Conservation (phyloP, 2,113 vertebrate species). For the Rostratula benghalensis region DNA sequence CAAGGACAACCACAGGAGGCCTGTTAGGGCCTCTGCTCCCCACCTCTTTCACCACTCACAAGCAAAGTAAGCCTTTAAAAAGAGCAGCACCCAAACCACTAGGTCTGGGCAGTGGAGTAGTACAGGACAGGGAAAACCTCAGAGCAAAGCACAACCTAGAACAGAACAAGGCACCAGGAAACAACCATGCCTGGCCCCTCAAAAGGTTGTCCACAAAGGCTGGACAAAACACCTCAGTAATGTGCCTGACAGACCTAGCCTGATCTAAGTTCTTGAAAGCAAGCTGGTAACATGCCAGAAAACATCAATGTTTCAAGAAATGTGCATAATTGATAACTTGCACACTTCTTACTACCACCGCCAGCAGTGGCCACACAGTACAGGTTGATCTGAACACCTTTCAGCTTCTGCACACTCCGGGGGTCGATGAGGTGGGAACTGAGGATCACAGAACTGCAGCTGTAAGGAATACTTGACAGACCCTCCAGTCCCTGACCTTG, state of each 20-base stretch:
- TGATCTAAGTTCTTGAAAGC: not conserved
- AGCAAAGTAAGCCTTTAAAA: not conserved
- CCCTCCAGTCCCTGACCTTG: not conserved
- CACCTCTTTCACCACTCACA: not conserved
- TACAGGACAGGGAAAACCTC: not conserved
- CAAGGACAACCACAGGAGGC: not conserved
- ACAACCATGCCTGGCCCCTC: not conserved
- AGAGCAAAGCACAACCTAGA: not conserved
- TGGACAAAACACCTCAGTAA: not conserved
- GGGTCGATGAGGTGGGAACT: not conserved
- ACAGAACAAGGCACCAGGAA: not conserved
- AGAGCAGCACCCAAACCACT: not conserved
- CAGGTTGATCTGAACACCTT: not conserved
- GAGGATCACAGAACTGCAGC: not conserved
- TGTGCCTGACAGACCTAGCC: not conserved
- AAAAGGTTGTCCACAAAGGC: not conserved
- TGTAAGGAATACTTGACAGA: not conserved
- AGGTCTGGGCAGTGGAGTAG: not conserved
- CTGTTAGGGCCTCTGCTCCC: not conserved
- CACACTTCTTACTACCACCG: not conserved
- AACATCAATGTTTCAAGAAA: not conserved
- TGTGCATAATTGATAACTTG: not conserved
- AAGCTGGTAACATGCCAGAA: not conserved
- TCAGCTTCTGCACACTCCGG: not conserved
- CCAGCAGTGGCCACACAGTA: not conserved